Percentiles rank a stretch among this genome's conserved stretches.
Conservation (phyloP, 2,888 invertebrate species). For the Sinohyriopsis cumingii region DNA sequence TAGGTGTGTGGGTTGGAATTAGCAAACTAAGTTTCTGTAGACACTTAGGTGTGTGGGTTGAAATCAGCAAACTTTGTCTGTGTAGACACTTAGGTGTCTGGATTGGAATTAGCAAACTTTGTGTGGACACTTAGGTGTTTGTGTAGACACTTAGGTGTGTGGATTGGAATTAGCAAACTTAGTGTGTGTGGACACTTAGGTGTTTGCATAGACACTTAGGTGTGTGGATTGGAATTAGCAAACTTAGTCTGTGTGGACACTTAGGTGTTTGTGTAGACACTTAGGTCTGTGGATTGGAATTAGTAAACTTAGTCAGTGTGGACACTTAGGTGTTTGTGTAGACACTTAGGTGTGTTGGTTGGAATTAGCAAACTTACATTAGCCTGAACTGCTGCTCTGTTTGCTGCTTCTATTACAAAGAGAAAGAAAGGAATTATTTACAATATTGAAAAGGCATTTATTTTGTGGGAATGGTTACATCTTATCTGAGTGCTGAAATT, state of each 20-base stretch:
- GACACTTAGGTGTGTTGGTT: neutral
- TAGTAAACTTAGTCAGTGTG: too few relatives aligned
- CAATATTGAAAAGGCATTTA: neutral
- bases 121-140: neutral
- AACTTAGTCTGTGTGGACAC: neutral
- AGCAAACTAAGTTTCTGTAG: too few relatives aligned
- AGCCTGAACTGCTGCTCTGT: constrained; percentile 42
- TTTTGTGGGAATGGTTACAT: too few relatives aligned
- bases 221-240: neutral
- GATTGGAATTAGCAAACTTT: neutral
- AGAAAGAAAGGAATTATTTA: constrained; percentile 3
- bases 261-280: neutral
- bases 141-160: too few relatives aligned
- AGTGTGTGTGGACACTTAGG: neutral
- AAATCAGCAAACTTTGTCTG: constrained; percentile 5
- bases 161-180: neutral
- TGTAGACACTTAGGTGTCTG: neutral
- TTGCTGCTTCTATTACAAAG: constrained; percentile 36
- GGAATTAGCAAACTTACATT: constrained; percentile 26
- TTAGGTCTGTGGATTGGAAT: too few relatives aligned
- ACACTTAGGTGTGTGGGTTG: neutral
- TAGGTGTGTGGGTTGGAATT: neutral
- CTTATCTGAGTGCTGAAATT: too few relatives aligned
- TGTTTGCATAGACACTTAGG: too few relatives aligned
- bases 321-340: too few relatives aligned